Conservation (phyloP, 2,888 invertebrate genomes). For the Acrobasis consociella region DNA sequence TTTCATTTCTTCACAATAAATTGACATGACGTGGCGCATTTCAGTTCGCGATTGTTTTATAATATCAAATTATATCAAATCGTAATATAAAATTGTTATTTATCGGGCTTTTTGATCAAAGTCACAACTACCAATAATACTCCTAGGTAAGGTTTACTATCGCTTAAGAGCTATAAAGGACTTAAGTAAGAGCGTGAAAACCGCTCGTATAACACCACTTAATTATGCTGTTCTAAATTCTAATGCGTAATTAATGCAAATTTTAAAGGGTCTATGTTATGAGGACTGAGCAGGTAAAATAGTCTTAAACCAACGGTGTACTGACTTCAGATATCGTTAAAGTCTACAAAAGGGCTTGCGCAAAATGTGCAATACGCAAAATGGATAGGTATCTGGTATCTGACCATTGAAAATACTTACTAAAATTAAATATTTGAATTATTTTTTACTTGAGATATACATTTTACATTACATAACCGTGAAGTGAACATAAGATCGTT, state of each 20-base stretch:
- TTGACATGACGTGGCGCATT: no score
- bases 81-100: no score
- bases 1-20: no score
- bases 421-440: no score
- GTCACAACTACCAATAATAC: not conserved
- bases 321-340: constrained; percentile 40
- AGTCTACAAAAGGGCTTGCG: constrained; percentile 31
- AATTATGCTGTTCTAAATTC: constrained; percentile 66
- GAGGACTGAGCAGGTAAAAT: constrained; percentile 61
- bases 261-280: constrained; percentile 60
- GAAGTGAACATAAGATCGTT: no score
- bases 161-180: not conserved
- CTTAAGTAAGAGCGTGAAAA: not conserved
- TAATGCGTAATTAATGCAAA: constrained; percentile 73
- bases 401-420: no score
- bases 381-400: not conserved
- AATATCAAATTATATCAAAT: no score
- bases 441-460: no score
- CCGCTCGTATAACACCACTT: constrained; percentile 46
- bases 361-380: not conserved
- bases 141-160: not conserved
- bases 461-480: no score
- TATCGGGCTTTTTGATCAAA: no score
- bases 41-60: no score
- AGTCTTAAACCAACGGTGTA: constrained; percentile 44